Base-by-base conservation (phyloP, 2,888 invertebrate genomes). In the Xiphydria camelus region DNA sequence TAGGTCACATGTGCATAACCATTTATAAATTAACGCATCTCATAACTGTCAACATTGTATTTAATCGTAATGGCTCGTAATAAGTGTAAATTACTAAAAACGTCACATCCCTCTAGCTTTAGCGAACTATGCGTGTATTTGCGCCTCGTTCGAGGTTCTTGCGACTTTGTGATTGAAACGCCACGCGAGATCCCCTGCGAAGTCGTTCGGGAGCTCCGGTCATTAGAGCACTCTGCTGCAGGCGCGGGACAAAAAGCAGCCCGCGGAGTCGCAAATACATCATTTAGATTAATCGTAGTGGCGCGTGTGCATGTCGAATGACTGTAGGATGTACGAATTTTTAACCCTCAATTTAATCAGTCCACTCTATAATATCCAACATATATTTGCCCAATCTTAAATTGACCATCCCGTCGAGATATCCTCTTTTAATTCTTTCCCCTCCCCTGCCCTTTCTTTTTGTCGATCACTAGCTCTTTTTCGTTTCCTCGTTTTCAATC, bases 271-370 rank as follows among this genome's bases (percentile, higher is more conserved):
- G 34, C 41, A 47, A 49, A 36, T 47, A 44, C 39, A 48, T 41
- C 40, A 23, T 34, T n/a, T n/a, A 26, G 39, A 23, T 31, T 10
- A 14, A 38, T 31, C 39, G 45, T 50, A 60, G 54, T 36, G 52
- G 52, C 40, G 64, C 49, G 53, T 59, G 29, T 29, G 29, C 15
- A 29, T 29, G 29, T 29, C 29, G 29, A 14, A 29, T 29, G 63
- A 59, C 15, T 63, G 64, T 48, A 48, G 55, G 55, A 53, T 54
- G 59, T 50, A 57, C 55, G 61, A 47, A 61, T 57, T 55, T 55
- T 52, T 53, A 58, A 52, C 47, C 53, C 54, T 59, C 61, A 53
- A n/a, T 46, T 50, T 54, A 53, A 45, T 58, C 53, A 51, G 35
- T 49, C 50, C 41, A 55, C 39, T 45, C 45, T 29, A 10, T 10